Conservation (phyloP, 2,888 invertebrate species). For the Cataglyphis livida region DNA sequence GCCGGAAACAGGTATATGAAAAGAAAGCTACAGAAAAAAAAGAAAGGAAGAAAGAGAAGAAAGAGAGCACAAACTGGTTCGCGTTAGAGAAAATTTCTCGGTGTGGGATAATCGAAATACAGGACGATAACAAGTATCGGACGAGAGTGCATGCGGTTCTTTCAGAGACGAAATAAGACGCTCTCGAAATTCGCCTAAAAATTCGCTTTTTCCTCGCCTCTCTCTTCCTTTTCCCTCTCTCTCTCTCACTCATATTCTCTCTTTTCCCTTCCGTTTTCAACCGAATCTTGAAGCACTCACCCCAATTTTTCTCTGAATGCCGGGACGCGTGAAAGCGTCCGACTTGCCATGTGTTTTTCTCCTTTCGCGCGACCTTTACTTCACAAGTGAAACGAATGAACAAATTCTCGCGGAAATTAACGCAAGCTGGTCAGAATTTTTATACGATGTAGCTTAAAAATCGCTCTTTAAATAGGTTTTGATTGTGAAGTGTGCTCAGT, state of each 20-base stretch:
- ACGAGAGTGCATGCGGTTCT: conserved; percentile 63
- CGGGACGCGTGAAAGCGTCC: conserved; percentile 75
- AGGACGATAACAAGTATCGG: conserved; percentile 65
- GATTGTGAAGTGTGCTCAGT: neutral
- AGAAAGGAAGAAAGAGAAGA: neutral
- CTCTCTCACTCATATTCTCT: conserved; percentile 42
- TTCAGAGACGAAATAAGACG: conserved; percentile 69
- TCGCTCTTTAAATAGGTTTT: neutral
- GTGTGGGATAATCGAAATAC: conserved; percentile 65
- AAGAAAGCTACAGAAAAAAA: neutral
- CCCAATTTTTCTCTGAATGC: conserved; percentile 79
- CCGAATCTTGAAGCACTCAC: conserved; percentile 79
- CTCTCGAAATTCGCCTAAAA: conserved; percentile 73
- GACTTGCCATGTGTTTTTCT: conserved; percentile 71
- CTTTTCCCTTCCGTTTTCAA: conserved; percentile 71
- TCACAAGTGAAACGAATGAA: neutral
- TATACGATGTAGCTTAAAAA: neutral
- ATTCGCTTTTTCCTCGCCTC: conserved; percentile 55
- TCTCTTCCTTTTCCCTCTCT: conserved; percentile 30
- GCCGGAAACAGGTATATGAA: neutral
- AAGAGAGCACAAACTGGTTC: neutral
- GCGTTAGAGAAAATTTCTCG: conserved; percentile 40
- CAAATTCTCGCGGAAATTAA: conserved; percentile 21
- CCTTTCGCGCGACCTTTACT: neutral
- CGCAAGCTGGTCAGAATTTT: conserved; percentile 18